Evolutionary conservation across 1,140 invertebrate genomes (phyloP).

Genomic region (Eueides isabella): DNA sequence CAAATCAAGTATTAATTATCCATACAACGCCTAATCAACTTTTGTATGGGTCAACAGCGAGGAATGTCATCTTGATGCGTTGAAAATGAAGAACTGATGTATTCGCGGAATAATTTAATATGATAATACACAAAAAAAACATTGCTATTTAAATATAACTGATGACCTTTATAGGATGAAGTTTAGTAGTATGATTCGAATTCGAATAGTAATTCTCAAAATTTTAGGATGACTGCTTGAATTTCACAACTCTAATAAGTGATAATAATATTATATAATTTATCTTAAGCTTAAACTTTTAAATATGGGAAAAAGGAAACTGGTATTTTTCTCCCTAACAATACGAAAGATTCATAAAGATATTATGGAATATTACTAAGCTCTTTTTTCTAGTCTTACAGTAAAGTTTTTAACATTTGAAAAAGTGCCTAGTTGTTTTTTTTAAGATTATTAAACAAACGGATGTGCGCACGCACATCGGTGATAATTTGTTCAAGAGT

Average conservation of each 20-base stretch:
- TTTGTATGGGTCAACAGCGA: constrained; percentile 50
- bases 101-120: not conserved
- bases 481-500: constrained; percentile 19
- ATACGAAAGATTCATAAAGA: no score
- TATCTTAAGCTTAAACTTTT: no score
- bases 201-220: no score
- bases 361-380: no score
- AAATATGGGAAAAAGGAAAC: no score
- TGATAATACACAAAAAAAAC: not conserved
- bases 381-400: no score
- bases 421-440: not conserved
- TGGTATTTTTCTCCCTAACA: no score
- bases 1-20: constrained; percentile 78
- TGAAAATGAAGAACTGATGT: not conserved
- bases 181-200: no score
- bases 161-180: not conserved
- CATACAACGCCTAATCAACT: constrained; percentile 64
- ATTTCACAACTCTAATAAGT: not conserved
- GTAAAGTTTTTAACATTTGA: not conserved
- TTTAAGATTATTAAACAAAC: not conserved
- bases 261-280: no score
- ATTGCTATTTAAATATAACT: not conserved
- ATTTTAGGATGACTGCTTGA: not conserved
- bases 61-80: constrained; percentile 36
- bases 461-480: not conserved